Conservation (phyloP, 2,888 invertebrate genomes). For the Ormyrus rosae region DNA sequence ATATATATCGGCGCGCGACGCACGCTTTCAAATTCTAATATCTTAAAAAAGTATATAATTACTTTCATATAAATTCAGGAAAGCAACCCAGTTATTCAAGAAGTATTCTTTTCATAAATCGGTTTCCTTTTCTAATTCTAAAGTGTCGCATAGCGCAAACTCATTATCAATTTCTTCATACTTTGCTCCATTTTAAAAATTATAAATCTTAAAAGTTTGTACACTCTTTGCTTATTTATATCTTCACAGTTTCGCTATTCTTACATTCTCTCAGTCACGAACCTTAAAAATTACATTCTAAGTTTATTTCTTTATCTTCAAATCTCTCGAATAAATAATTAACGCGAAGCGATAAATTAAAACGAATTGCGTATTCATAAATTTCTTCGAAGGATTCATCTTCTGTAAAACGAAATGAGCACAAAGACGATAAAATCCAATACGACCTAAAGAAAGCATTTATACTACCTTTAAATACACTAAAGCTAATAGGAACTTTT, state of each 20-base stretch:
- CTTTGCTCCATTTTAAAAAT: conserved; percentile 11
- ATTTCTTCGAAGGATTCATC: no score
- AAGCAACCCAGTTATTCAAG: no score
- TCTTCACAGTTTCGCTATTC: not conserved
- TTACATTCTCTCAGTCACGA: not conserved
- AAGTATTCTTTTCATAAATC: not conserved
- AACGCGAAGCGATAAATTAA: conserved; percentile 23
- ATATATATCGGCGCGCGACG: no score
- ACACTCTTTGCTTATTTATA: conserved; percentile 25
- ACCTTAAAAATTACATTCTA: conserved; percentile 6
- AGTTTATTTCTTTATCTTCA: not conserved
- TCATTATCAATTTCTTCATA: conserved; percentile 17
- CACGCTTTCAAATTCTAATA: no score
- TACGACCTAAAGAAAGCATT: not conserved
- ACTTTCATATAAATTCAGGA: no score
- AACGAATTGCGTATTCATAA: not conserved
- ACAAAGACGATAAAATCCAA: no score
- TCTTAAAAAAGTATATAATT: no score
- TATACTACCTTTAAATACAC: no score
- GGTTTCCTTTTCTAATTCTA: not conserved
- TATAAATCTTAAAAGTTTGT: conserved; percentile 16
- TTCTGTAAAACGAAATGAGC: no score
- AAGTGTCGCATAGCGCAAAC: conserved; percentile 32
- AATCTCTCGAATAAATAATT: not conserved
- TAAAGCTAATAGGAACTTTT: no score